These are phyloP conservation scores for Macropodus opercularis DNA, from an alignment of 2,797 vertebrate species.

Conservation along the genomic window DNA sequence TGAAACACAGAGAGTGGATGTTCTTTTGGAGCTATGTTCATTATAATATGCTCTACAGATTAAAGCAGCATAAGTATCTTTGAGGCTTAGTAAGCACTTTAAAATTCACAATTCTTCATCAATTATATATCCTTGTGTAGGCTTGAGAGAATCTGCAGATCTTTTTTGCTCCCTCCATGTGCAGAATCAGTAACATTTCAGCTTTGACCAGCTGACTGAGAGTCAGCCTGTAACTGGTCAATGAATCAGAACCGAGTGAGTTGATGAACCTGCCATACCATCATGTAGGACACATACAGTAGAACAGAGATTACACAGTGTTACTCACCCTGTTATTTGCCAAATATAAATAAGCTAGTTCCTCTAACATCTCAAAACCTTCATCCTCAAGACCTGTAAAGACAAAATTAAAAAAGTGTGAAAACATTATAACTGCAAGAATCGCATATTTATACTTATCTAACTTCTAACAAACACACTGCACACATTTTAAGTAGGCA, in stretches of 20 bases:
- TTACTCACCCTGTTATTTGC: conserved; percentile 94
- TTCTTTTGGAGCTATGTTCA: conserved; percentile 63
- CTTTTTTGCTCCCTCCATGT: conserved; percentile 29
- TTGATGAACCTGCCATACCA: not conserved
- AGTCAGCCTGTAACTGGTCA: conserved; percentile 32
- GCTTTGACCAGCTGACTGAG: conserved; percentile 58
- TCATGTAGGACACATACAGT: not conserved
- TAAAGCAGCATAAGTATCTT: conserved; percentile 69
- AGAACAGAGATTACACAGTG: conserved; percentile 16
- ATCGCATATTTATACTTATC: too few species aligned
- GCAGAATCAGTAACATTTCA: conserved; percentile 62
- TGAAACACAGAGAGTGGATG: conserved; percentile 72
- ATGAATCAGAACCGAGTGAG: not conserved
- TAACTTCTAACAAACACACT: too few species aligned
- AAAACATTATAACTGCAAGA: too few species aligned
- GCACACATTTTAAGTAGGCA: too few species aligned
- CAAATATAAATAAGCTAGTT: conserved; percentile 94
- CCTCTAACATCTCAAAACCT: conserved; percentile 91
- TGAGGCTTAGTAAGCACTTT: conserved; percentile 71
- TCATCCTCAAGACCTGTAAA: conserved; percentile 91
- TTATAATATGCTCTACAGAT: conserved; percentile 62
- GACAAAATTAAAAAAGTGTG: too few species aligned
- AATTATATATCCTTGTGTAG: conserved; percentile 55
- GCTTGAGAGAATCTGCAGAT: conserved; percentile 66
- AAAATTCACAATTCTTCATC: conserved; percentile 63